Evolutionary conservation across 2,888 invertebrate species (phyloP).

Genomic region (Spisula subtruncata): DNA sequence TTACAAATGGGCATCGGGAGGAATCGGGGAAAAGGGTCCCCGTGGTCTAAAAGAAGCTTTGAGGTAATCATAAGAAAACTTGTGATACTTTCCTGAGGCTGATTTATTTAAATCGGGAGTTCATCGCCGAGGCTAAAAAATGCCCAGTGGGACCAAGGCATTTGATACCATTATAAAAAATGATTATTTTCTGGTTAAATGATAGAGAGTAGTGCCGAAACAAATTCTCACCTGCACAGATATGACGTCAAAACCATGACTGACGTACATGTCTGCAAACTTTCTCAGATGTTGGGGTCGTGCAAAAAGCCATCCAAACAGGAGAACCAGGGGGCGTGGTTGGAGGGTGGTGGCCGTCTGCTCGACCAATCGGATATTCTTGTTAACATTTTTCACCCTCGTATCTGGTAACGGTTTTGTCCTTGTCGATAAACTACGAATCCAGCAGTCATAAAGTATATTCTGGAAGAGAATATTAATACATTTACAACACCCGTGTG

Average conservation of each 20-base stretch:
- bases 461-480: neutral
- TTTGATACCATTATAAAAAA: no score
- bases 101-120: no score
- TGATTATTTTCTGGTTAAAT: no score
- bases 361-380: constrained; percentile 43
- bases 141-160: no score
- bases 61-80: no score
- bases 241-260: constrained; percentile 65
- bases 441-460: neutral
- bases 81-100: no score
- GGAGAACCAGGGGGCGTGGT: constrained; percentile 52
- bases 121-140: no score
- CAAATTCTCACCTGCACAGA: constrained; percentile 51
- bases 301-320: constrained; percentile 66
- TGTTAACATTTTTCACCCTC: constrained; percentile 50
- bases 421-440: neutral
- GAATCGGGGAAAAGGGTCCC: no score
- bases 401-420: neutral
- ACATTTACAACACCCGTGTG: neutral
- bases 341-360: neutral
- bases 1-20: no score
- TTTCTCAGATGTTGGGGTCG: constrained; percentile 62
- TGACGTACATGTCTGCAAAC: constrained; percentile 54
- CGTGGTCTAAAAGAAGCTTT: no score
- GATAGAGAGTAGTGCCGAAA: no score